These are phyloP conservation scores for Xenopus tropicalis DNA, from an alignment of 2,113 vertebrate species.

Conservation along the genomic window DNA sequence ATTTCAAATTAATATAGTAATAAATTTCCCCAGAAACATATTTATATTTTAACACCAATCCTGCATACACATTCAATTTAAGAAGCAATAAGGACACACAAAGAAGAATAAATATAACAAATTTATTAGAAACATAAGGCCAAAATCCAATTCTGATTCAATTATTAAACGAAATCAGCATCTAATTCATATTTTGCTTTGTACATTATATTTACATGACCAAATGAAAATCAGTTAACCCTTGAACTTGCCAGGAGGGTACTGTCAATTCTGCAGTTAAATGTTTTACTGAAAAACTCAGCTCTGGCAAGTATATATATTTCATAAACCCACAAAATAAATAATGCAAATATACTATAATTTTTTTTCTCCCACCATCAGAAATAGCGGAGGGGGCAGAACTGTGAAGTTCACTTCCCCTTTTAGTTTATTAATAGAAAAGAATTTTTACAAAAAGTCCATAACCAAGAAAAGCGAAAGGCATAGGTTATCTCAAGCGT, in stretches of 20 bases:
- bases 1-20: no score
- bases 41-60: no score
- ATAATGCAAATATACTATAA: slow-evolving; percentile 3
- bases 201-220: slow-evolving; percentile 30
- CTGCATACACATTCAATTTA: no score
- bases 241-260: no score
- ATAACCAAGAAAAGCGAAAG: no score
- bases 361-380: background rate
- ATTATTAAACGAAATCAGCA: slow-evolving; percentile 3
- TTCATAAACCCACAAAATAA: slow-evolving; percentile 2
- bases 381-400: no score
- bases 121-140: slow-evolving; percentile 34
- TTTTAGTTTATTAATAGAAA: no score
- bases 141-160: background rate
- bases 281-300: background rate
- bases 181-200: slow-evolving; percentile 9
- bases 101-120: slow-evolving; percentile 26
- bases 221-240: background rate
- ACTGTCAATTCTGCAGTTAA: background rate
- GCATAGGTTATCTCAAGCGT: no score
- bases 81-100: background rate
- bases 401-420: no score
- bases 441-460: no score
- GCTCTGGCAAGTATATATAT: background rate
- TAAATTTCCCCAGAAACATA: no score